Base-by-base conservation (phyloP, 2,113 vertebrate genomes). In the Planiliza haematocheilus region DNA sequence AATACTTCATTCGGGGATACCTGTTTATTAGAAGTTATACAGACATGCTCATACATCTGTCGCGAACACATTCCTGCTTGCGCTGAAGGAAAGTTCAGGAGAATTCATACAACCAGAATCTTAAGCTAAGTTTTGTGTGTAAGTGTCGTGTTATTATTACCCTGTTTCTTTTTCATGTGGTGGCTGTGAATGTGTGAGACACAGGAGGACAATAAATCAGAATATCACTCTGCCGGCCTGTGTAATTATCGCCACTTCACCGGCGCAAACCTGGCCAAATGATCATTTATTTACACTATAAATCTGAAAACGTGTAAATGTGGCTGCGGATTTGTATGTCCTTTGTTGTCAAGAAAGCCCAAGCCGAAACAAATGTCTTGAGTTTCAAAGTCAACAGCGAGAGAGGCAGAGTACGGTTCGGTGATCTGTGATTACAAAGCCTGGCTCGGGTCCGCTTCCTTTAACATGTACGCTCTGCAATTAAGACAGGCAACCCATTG, bases 231-330 rank as follows among this genome's bases (percentile, higher is more conserved):
- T 53, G 8, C 67, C 12, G 42, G 24, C 50, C 17, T 37, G 56
- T 70, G 79, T 70, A 81, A 80, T 80, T 71, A 84, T 79, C 65
- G 39, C 30, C 80, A 76, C 80, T 79, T 79, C 67, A 50, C 51
- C 30, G 16, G 46, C 46, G 45, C 66, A 7, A 51, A 70, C 12
- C 60, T 20, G 58, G 59, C 61, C 36, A 43, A 78, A 70, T 2
- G 62, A 48, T 57, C 10, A 45, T 48, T 74, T 81, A 83, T 86
- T 88, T 73, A 73, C 72, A 63, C 57, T 2, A 81, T 87, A 72
- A 83, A 86, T 87, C 79, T 86, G 76, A 81, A 71, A 75, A 62
- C 49, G 13, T 79, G 77, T 81, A 81, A 83, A 83, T 77, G 75
- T 12, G 78, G 21, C 58, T 11, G 59, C 69, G 36, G 66, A 50